Base-by-base conservation (phyloP, 1,140 invertebrate species). In the Sinella curviseta region DNA sequence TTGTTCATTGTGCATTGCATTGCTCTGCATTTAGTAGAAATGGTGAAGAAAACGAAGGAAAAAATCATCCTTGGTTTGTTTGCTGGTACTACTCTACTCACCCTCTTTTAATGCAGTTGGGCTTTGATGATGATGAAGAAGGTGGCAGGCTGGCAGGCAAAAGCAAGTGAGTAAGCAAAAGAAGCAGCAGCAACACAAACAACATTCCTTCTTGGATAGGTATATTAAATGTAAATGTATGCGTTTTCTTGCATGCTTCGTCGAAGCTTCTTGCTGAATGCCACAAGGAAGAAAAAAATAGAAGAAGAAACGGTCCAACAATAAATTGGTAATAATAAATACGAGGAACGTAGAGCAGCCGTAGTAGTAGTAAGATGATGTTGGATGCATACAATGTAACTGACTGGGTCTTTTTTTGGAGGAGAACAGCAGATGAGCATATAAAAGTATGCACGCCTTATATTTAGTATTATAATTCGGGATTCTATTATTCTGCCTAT, bases 151-250 rank as follows among this genome's bases (percentile, higher is more conserved):
- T 60, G 24, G 55, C 55, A 26, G 24, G 55, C n/a, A 60, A 60
- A 3, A n/a, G n/a, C n/a, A n/a, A 65, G 14, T 12, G 26, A 65
- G 26, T 16, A 65, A 17, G 57, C 8, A 17, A 65, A 26, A 4
- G 57, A 65, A 26, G 57, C 26, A 48, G 39, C 39, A 48, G 39
- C 39, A 48, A 20, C 39, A 65, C 8, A 8, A 31, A 24, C 65
- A 70, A n/a, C 26, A 70, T 70, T 70, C 65, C 65, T 31, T 33
- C 65, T 8, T 31, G 31, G 26, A 30, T 70, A 70, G 20, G 20
- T 48, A 48, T 65, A 48, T 48, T 48, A n/a, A 70, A 70, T 70
- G 65, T n/a, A 33, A 70, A 33, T 70, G 65, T 4, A 70, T 70
- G 65, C 31, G 30, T 33, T 70, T 12, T 65, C 4, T 16, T n/a